These are phyloP conservation scores for Ibidorhyncha struthersii DNA, from an alignment of 2,113 vertebrate species.

Conservation along the genomic window DNA sequence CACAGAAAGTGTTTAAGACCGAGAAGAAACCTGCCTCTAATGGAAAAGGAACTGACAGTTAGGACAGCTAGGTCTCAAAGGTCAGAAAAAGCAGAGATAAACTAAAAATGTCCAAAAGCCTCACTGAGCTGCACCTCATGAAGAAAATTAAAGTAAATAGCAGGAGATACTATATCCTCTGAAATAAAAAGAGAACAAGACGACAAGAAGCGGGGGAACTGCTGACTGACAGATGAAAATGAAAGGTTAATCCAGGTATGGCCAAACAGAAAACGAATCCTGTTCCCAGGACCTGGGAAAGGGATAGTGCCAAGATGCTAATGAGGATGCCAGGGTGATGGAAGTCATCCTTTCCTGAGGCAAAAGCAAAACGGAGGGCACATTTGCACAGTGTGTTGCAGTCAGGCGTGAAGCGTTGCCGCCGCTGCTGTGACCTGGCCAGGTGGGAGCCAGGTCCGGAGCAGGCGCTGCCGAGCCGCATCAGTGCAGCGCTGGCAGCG, in stretches of 20 bases:
- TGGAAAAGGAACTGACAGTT: neutral
- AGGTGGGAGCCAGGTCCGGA: neutral
- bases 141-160: neutral
- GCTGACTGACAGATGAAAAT: neutral
- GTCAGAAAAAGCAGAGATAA: slow-evolving; percentile 15
- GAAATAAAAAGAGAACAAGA: neutral
- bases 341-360: neutral
- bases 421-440: neutral
- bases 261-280: neutral
- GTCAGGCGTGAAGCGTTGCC: neutral
- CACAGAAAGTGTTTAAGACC: neutral
- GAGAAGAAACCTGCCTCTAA: neutral
- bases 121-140: neutral
- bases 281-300: neutral
- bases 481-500: accelerated
- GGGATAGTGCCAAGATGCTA: neutral
- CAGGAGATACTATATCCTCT: neutral
- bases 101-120: neutral
- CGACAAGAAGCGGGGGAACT: neutral
- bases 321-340: neutral
- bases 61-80: neutral
- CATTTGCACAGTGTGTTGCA: neutral
- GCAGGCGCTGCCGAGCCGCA: neutral
- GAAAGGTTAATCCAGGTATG: neutral
- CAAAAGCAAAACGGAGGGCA: neutral